Base-by-base conservation (phyloP, 2,113 vertebrate genomes). In the Chelonoidis abingdonii region DNA sequence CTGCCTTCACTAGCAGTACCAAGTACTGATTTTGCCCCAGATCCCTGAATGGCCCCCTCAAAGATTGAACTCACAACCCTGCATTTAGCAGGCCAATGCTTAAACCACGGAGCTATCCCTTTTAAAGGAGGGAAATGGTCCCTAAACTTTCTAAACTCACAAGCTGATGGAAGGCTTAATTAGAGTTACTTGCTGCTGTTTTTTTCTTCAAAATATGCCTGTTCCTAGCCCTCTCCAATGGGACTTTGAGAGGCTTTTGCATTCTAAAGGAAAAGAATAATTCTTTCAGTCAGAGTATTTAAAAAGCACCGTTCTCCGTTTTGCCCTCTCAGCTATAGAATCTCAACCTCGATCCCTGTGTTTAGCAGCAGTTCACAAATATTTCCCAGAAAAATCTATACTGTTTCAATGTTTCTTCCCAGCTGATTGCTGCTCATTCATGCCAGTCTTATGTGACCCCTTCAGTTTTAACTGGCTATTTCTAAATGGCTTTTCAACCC, bases 151-250 rank as follows among this genome's bases (percentile, higher is more conserved):
- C 29, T 44, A 88, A 22, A 85, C 10, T 93, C 89, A 56, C 53
- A 84, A 87, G 29, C 54, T 87, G 80, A 90, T 65, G n/a, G 57
- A 94, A 93, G 53, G 21, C 25, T 96, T 93, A 91, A 75, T 89
- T 93, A 65, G 78, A 89, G 9, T 79, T 84, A 54, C 22, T 89
- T 85, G 24, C 9, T 57, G 29, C n/a, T 29, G 6, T 41, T 85
- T 72, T 49, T 49, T 47, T 47, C 3, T 78, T 31, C 12, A 6
- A 5, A 62, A 84, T 94, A 35, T 84, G 4, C 21, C 31, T 80
- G 7, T 88, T 94, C 35, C 27, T 16, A 86, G 4, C 22, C 76
- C 56, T 84, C 47, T 59, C 84, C 56, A 38, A 13, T 59, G 31
- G 10, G 62, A 50, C 29, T 93, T 89, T 76, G 41, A 95, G 29